Evolutionary conservation across 2,888 invertebrate genomes (phyloP).

Genomic region (Drosophila leonis): DNA sequence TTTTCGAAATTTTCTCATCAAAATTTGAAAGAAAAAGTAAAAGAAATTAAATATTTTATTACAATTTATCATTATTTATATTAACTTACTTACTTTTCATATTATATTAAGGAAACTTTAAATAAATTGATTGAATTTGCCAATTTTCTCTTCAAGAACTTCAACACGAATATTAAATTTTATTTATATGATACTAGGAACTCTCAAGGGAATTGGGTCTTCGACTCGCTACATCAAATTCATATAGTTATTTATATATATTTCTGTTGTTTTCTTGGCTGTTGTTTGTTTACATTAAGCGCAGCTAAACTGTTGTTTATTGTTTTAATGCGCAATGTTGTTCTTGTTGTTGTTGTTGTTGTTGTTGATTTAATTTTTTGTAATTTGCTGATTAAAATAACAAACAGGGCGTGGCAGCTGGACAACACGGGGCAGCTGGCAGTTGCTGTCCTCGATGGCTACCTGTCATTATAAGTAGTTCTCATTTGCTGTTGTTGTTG

Average conservation of each 20-base stretch:
- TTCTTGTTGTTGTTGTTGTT: slow-evolving; percentile 26
- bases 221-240: neutral
- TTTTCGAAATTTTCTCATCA: too few relatives aligned
- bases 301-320: slow-evolving; percentile 41
- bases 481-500: slow-evolving; percentile 3
- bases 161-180: too few relatives aligned
- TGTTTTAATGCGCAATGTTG: slow-evolving; percentile 33
- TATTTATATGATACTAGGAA: too few relatives aligned
- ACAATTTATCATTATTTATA: too few relatives aligned
- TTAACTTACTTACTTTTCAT: too few relatives aligned
- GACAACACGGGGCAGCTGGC: slow-evolving; percentile 11
- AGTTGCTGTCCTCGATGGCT: slow-evolving; percentile 43
- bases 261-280: slow-evolving; percentile 5
- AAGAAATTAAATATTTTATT: too few relatives aligned
- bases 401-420: slow-evolving; percentile 58
- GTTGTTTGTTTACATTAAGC: slow-evolving; percentile 18
- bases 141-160: neutral
- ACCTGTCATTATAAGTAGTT: slow-evolving; percentile 47
- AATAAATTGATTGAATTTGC: too few relatives aligned
- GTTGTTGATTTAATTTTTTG: slow-evolving; percentile 54
- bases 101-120: too few relatives aligned
- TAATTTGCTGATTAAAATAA: slow-evolving; percentile 72
- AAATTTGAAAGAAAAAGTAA: too few relatives aligned
- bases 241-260: neutral
- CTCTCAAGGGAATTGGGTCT: neutral